phyloP scores from a whole-genome alignment of 2,113 vertebrate genomes.

The Hassar affinis region DNA sequence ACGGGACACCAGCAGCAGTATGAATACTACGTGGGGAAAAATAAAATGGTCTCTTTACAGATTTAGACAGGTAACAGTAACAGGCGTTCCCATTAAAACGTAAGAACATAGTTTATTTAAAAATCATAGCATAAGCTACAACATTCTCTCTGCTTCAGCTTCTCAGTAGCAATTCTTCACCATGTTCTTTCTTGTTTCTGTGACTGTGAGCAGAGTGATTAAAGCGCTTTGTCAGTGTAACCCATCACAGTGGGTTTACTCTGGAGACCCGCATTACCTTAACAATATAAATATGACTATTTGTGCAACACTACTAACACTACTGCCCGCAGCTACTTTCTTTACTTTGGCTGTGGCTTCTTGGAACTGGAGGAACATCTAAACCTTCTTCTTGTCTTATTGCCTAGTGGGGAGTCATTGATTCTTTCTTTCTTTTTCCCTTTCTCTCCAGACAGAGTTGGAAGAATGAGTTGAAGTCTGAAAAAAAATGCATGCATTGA shows the following conservation, averaged over 20 bases:
- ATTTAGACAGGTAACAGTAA: too few species aligned
- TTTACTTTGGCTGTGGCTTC: neutral
- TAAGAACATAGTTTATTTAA: neutral
- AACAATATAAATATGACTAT: neutral
- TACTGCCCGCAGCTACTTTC: neutral
- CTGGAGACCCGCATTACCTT: neutral
- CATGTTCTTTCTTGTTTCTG: neutral
- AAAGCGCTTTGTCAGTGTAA: neutral
- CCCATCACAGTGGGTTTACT: neutral
- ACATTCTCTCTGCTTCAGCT: neutral
- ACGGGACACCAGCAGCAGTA: neutral
- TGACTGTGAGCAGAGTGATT: neutral
- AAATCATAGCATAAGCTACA: neutral
- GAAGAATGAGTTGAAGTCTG: slow-evolving; percentile 24
- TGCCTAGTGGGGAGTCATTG: neutral
- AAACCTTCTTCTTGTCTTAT: neutral
- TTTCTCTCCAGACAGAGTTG: neutral
- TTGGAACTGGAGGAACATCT: neutral
- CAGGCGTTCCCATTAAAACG: neutral
- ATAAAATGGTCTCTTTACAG: neutral
- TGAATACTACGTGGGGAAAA: neutral
- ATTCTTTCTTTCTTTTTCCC: neutral
- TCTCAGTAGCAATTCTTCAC: neutral
- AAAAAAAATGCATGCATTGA: neutral
- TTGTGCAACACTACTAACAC: neutral